phyloP scores from a whole-genome alignment of 2,797 vertebrate genomes.

The Anomalospiza imberbis region DNA sequence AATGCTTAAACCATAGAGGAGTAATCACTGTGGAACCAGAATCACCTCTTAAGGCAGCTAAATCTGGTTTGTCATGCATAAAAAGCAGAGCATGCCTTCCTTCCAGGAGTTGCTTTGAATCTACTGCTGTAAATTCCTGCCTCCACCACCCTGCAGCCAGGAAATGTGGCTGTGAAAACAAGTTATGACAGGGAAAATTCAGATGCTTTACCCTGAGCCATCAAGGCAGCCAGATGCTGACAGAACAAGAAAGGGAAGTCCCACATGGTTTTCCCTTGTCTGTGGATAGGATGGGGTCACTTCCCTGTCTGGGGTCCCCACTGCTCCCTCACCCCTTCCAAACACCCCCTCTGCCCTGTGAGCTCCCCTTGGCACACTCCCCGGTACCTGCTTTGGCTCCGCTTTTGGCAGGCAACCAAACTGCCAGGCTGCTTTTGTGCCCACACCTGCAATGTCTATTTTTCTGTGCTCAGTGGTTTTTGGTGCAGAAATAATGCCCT shows the following conservation, averaged over 20 bases:
- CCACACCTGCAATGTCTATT: neutral
- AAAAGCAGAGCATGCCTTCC: conserved; percentile 18
- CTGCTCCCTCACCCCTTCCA: neutral
- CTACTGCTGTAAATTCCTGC: neutral
- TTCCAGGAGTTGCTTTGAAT: conserved; percentile 16
- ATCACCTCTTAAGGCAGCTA: neutral
- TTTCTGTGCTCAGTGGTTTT: neutral
- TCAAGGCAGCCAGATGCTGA: neutral
- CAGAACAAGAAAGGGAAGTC: neutral
- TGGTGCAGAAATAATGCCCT: neutral
- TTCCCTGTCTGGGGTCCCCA: neutral
- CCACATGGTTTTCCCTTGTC: neutral
- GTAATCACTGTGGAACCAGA: neutral
- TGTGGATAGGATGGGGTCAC: neutral
- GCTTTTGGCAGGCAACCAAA: neutral
- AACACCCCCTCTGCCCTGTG: neutral
- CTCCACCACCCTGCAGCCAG: conserved; percentile 13
- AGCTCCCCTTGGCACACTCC: neutral
- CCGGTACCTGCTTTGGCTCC: neutral
- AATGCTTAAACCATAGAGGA: neutral
- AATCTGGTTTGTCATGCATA: neutral
- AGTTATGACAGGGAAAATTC: conserved; percentile 30
- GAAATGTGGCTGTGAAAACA: conserved; percentile 48
- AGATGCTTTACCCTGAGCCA: neutral
- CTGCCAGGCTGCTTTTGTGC: neutral